Base-by-base conservation (phyloP, 2,888 invertebrate species). In the Drosophila macrothrix region DNA sequence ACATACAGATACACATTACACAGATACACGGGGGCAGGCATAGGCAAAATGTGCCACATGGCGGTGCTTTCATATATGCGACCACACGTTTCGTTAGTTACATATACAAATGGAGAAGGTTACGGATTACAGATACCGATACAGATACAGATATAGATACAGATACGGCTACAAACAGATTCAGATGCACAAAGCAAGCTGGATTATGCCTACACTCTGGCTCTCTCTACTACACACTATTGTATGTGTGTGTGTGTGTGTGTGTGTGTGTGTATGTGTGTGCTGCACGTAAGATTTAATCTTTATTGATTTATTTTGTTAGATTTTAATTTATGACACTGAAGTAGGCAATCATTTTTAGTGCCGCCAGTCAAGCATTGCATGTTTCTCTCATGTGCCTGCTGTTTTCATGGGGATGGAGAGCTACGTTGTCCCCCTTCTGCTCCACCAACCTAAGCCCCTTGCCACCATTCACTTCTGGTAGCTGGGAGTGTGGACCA, bases 231-330 rank as follows among this genome's bases (percentile, higher is more conserved):
- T 43, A 43, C 6, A 22, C 43, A 43, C 43, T 43, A 16, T 16
- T 16, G 28, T 59, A 25, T 59, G 53, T 61, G 53, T 58, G 54
- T 60, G 68, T 58, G 63, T 58, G 61, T 60, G 68, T 58, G 60
- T 62, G 35, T 52, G 31, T 61, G 28, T 54, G 12, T 50, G 65
- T 69, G 61, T 72, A 55, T 66, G 66, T 76, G 56, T 73, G 69
- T 73, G 67, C 55, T 33, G 62, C 87, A 83, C 82, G 82, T 85
- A 78, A 88, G 92, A 91, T 92, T 90, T 92, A 92, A 91, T 91
- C 92, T 91, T 83, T 92, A 91, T 91, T 91, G 91, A 91, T 91
- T 91, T 91, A 91, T 91, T 91, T 90, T 88, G 88, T 91, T 88
- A 80, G 89, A 83, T 89, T 91, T 90, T 88, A 90, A 91, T 91